A percentile compares a stretch with the other conserved stretches of the same genome.
Conservation (phyloP, 2,797 vertebrate species). For the Potorous gilbertii region DNA sequence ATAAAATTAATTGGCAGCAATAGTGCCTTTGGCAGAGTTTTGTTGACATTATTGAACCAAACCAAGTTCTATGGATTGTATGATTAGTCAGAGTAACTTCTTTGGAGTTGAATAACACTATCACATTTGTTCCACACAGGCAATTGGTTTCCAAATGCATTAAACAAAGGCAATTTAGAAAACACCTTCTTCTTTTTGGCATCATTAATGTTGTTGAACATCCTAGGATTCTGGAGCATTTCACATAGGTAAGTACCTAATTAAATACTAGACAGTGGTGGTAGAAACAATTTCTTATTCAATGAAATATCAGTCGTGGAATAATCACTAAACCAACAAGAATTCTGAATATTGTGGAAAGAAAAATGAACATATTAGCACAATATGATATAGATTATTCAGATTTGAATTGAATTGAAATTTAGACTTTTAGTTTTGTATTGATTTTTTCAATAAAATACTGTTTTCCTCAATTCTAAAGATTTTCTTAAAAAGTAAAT, state of each 20-base stretch:
- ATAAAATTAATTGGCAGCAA: constrained; percentile 64
- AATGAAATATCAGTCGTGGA: constrained; percentile 52
- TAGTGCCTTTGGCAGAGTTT: constrained; percentile 60
- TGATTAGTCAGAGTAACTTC: constrained; percentile 69
- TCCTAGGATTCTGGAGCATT: constrained; percentile 90
- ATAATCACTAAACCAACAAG: constrained; percentile 14
- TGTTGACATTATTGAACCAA: constrained; percentile 56
- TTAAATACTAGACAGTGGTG: constrained; percentile 17
- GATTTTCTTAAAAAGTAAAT: constrained; percentile 4
- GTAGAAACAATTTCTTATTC: constrained; percentile 55
- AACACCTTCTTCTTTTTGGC: constrained; percentile 94
- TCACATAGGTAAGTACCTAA: constrained; percentile 88
- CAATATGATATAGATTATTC: constrained; percentile 56
- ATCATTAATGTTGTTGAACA: constrained; percentile 89
- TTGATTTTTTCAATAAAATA: constrained; percentile 42
- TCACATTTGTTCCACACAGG: constrained; percentile 85
- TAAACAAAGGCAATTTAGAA: constrained; percentile 93
- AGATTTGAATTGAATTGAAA: constrained; percentile 52
- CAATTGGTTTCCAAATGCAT: constrained; percentile 91
- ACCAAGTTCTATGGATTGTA: constrained; percentile 61
- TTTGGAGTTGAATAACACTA: constrained; percentile 74
- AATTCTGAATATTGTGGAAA: constrained; percentile 11
- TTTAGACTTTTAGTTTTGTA: constrained; percentile 41
- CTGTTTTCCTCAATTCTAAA: constrained; percentile 48
- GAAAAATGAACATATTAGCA: constrained; percentile 54